Percentiles rank a stretch among this genome's conserved stretches.
These are phyloP conservation scores for Melanerpes formicivorus DNA, from an alignment of 2,113 vertebrate genomes.

Conservation along the genomic window DNA sequence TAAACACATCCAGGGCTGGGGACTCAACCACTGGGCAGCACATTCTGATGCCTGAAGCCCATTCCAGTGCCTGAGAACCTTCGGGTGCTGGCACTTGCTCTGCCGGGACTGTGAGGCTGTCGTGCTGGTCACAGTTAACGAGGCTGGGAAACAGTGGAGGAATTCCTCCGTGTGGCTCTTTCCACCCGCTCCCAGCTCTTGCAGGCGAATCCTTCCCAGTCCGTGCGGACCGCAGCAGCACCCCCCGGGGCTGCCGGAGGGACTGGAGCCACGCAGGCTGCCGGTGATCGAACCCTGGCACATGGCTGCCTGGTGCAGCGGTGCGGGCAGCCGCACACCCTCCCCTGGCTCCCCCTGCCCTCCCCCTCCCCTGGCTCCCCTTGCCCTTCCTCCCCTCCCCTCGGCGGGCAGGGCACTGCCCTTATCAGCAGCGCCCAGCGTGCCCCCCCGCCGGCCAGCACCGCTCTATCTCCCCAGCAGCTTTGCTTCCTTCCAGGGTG, in stretches of 20 bases:
- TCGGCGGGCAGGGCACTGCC: neutral
- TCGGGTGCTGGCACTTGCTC: accelerated
- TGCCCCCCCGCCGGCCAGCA: accelerated
- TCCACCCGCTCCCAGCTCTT: accelerated
- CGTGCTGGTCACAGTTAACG: accelerated
- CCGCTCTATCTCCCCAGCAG: neutral
- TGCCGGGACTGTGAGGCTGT: accelerated
- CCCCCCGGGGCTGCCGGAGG: accelerated
- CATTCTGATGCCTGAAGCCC: too few relatives aligned
- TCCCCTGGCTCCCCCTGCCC: neutral
- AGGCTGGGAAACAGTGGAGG: neutral
- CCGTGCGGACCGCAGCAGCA: accelerated
- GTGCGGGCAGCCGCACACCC: accelerated
- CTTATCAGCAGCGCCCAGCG: neutral
- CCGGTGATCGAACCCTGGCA: accelerated
- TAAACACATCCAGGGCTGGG: too few relatives aligned
- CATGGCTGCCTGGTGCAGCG: accelerated
- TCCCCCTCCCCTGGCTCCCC: neutral
- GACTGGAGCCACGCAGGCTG: accelerated
- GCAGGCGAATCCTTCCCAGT: neutral
- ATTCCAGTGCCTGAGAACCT: neutral
- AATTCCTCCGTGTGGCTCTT: neutral
- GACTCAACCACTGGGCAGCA: too few relatives aligned
- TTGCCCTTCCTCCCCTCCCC: neutral
- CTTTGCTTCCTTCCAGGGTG: constrained; percentile 2